phyloP scores from a whole-genome alignment of 2,797 vertebrate genomes.

The Trachurus trachurus region DNA sequence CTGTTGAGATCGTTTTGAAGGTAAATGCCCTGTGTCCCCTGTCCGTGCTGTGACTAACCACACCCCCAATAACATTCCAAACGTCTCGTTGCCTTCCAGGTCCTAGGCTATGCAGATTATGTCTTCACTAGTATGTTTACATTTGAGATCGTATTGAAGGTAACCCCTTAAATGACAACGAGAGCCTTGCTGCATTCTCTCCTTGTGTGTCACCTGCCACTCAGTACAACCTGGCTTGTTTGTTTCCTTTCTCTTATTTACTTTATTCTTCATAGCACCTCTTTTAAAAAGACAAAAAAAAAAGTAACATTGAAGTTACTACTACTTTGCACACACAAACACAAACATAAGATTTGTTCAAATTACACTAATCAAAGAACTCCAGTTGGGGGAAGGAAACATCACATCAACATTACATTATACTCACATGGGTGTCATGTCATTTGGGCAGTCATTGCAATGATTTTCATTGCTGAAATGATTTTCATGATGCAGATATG shows the following conservation, averaged over 20 bases:
- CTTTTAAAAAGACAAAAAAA: conserved; percentile 82
- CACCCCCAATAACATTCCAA: conserved; percentile 91
- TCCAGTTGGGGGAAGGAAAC: conserved; percentile 81
- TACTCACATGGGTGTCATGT: conserved; percentile 75
- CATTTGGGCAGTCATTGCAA: conserved; percentile 76
- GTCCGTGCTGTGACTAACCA: conserved; percentile 84
- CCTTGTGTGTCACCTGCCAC: conserved; percentile 92
- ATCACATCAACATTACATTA: conserved; percentile 79
- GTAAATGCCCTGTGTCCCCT: conserved; percentile 93
- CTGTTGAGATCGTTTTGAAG: conserved; percentile 99
- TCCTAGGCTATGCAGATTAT: conserved; percentile 99
- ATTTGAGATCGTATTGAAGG: conserved; percentile 99
- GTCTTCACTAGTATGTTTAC: conserved; percentile 99
- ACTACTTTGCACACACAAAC: conserved; percentile 64
- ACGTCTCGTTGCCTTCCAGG: conserved; percentile 96
- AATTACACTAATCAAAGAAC: conserved; percentile 64
- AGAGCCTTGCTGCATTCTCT: conserved; percentile 90
- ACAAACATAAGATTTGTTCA: conserved; percentile 69
- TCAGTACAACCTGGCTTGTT: conserved; percentile 92
- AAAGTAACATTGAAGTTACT: conserved; percentile 55
- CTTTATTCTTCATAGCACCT: conserved; percentile 85
- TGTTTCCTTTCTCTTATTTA: conserved; percentile 87
- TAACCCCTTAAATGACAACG: conserved; percentile 90
- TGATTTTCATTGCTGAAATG: conserved; percentile 73
- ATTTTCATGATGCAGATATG: conserved; percentile 68